Evolutionary conservation across 2,113 vertebrate genomes (phyloP).

Genomic region (Hemibagrus wyckioides): DNA sequence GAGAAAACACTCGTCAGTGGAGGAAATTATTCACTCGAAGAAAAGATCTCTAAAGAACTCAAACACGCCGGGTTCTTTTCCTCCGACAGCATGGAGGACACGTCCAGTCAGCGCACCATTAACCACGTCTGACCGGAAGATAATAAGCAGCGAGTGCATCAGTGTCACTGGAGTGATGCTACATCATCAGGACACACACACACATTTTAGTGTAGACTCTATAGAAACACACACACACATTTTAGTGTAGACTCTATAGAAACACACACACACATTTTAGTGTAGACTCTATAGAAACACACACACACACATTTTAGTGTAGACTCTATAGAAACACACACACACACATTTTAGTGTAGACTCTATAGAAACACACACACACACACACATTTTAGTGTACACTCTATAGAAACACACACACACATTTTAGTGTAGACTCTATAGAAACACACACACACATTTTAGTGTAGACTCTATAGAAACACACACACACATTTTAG

Average conservation of each 20-base stretch:
- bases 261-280: too few relatives aligned
- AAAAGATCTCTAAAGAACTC: not conserved
- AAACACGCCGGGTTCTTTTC: not conserved
- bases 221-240: too few relatives aligned
- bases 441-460: not conserved
- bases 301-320: not conserved
- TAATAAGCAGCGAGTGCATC: not conserved
- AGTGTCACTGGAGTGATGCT: not conserved
- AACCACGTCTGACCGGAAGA: not conserved
- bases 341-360: too few relatives aligned
- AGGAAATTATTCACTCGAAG: too few relatives aligned
- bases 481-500: too few relatives aligned
- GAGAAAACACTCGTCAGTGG: not conserved
- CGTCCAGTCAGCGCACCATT: not conserved
- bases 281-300: too few relatives aligned
- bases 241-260: too few relatives aligned
- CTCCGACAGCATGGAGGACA: not conserved
- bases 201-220: not conserved
- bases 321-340: too few relatives aligned
- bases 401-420: too few relatives aligned
- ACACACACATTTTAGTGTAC: not conserved
- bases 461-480: too few relatives aligned
- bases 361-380: not conserved
- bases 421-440: too few relatives aligned
- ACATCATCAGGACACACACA: constrained; percentile 1